A percentile compares a stretch with the other conserved stretches of the same genome.
These are phyloP conservation scores for Sylvilagus floridanus DNA, from an alignment of 2,797 vertebrate genomes.

Conservation along the genomic window DNA sequence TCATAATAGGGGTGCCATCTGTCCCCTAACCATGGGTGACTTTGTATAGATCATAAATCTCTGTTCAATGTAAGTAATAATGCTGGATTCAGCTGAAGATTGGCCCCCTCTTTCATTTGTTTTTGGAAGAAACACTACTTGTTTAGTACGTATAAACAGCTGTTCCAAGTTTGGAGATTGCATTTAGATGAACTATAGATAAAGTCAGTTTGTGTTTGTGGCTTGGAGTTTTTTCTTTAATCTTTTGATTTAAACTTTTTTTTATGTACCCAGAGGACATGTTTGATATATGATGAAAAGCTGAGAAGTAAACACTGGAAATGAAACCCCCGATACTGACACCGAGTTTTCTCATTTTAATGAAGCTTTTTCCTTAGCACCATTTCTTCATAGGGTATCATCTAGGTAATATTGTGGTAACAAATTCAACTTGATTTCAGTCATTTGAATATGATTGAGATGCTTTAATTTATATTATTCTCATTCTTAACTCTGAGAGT, in stretches of 20 bases:
- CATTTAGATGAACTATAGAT: slow-evolving; percentile 8
- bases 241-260: slow-evolving; percentile 55
- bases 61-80: background rate
- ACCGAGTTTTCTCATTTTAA: slow-evolving; percentile 57
- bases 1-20: background rate
- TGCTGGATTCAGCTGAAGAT: background rate
- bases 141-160: background rate
- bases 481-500: slow-evolving; percentile 17
- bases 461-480: slow-evolving; percentile 48
- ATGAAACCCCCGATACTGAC: background rate
- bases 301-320: slow-evolving; percentile 45
- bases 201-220: slow-evolving; percentile 47
- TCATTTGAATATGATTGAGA: slow-evolving; percentile 5
- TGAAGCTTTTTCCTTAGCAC: slow-evolving; percentile 40
- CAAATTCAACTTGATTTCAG: slow-evolving; percentile 54
- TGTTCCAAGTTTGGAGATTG: slow-evolving; percentile 24
- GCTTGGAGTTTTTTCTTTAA: slow-evolving; percentile 43
- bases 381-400: slow-evolving; percentile 46
- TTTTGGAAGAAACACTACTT: background rate
- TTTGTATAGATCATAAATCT: background rate
- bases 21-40: background rate
- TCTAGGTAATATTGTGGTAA: slow-evolving; percentile 9
- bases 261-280: background rate
- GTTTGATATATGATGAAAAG: slow-evolving; percentile 47
- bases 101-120: background rate